Evolutionary conservation across 2,797 vertebrate species (phyloP).

Genomic region (Huso huso): DNA sequence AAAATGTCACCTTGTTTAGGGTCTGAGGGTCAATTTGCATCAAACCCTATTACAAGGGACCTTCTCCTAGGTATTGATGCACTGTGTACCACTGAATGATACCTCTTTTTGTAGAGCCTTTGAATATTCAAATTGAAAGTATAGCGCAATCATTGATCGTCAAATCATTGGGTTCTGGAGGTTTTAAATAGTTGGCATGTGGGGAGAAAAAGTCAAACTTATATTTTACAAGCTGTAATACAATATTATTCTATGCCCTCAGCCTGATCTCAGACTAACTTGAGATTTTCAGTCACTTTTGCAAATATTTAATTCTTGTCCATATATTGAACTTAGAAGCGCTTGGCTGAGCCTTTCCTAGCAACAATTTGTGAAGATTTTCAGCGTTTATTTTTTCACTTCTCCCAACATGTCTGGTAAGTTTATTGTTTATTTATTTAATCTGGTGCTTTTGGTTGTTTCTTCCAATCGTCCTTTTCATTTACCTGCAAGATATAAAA

Average conservation of each 20-base stretch:
- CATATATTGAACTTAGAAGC: constrained; percentile 68
- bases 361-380: constrained; percentile 46
- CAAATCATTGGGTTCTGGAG: constrained; percentile 99
- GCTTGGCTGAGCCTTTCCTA: constrained; percentile 50
- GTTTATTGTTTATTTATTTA: constrained; percentile 37
- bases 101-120: constrained; percentile 88
- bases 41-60: constrained; percentile 65
- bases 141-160: constrained; percentile 99
- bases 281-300: constrained; percentile 66
- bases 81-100: constrained; percentile 75
- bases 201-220: constrained; percentile 95
- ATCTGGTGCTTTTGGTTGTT: constrained; percentile 23
- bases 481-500: constrained; percentile 33
- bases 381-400: constrained; percentile 52
- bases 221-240: constrained; percentile 94
- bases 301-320: constrained; percentile 69
- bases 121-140: constrained; percentile 99
- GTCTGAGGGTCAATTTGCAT: constrained; percentile 41
- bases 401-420: constrained; percentile 82
- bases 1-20: constrained; percentile 64
- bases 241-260: constrained; percentile 85
- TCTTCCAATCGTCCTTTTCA: constrained; percentile 30
- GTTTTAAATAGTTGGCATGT: constrained; percentile 99
- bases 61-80: constrained; percentile 57
- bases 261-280: constrained; percentile 51